Percentiles rank a stretch among this genome's conserved stretches.
Conservation (phyloP, 1,140 invertebrate genomes). For the Philotrypesis tridentata region DNA sequence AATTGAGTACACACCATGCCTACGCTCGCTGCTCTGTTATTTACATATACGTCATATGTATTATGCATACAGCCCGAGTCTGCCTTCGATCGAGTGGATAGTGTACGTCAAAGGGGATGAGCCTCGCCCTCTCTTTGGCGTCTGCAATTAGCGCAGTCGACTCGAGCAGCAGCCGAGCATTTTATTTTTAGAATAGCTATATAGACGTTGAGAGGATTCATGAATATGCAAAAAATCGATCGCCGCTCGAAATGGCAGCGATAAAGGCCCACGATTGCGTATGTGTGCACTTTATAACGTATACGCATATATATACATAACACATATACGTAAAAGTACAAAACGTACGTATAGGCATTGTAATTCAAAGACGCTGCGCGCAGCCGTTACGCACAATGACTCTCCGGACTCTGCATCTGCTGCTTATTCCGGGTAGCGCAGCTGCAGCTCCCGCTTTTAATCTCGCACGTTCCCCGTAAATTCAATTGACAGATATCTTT, state of each 20-base stretch:
- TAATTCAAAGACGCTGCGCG: neutral
- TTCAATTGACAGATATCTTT: slow-evolving; percentile 18
- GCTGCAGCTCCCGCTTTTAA: slow-evolving; percentile 31
- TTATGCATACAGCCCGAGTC: too few species aligned
- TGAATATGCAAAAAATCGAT: neutral
- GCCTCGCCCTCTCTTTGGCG: neutral
- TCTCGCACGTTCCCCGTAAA: slow-evolving; percentile 37
- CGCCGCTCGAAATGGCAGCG: neutral
- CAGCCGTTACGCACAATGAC: neutral
- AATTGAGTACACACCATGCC: too few species aligned
- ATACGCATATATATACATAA: too few species aligned
- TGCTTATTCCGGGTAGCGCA: slow-evolving; percentile 39
- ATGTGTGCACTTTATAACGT: too few species aligned
- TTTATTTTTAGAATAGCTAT: neutral
- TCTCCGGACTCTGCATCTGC: slow-evolving; percentile 38
- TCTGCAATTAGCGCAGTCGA: neutral
- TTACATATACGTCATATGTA: too few species aligned
- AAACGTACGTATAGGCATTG: too few species aligned
- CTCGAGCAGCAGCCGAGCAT: too few species aligned
- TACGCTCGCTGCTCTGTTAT: too few species aligned
- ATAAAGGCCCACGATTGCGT: neutral
- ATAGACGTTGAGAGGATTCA: neutral
- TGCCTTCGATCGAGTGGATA: too few species aligned
- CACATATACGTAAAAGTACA: too few species aligned
- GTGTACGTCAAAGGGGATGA: neutral